Base-by-base conservation (phyloP, 2,797 vertebrate genomes). In the Cynodonichthys magdalenae region DNA sequence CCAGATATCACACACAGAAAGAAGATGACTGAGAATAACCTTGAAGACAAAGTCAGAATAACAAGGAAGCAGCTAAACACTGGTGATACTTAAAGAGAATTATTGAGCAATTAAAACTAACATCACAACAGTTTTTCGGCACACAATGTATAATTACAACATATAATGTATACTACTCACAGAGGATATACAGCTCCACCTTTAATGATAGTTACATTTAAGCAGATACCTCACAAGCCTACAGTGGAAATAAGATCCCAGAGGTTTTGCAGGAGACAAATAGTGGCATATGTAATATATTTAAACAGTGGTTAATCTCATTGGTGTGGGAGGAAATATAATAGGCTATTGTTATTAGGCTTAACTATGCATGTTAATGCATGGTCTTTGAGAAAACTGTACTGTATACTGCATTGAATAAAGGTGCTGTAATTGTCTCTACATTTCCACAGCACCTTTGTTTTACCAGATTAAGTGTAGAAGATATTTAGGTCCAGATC, bases 11-110 rank as follows among this genome's bases (percentile, higher is more conserved):
- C 18, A 49, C 41, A 51, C 58, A 50, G 53, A 74, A 73, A 76
- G 54, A 50, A 67, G 76, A 78, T 69, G 73, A 66, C 75, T 81
- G 67, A 42, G 66, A 87, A 76, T 79, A 81, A 91, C 85, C 85
- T 89, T 86, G 84, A 61, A 71, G 75, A 78, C 44, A 10, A 65
- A 49, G 64, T 73, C 27, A 1, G 66, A 80, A 83, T 82, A 88
- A 85, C 77, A 78, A 88, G 80, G 67, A 71, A 56, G 58, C 63
- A 39, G 55, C 53, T 60, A 73, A 77, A 88, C 68, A 78, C 80
- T 50, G 57, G 47, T 69, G 63, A 77, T 65, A 60, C 69, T 80
- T 80, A 70, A 80, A 82, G 61, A 82, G 78, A 76, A 78, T 78
- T 84, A 83, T 63, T 17, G 19, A 45, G 80, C 71, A 64, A 86